A percentile compares a stretch with the other conserved stretches of the same genome.
phyloP scores from a whole-genome alignment of 2,113 vertebrate species.

The Cromileptes altivelis region DNA sequence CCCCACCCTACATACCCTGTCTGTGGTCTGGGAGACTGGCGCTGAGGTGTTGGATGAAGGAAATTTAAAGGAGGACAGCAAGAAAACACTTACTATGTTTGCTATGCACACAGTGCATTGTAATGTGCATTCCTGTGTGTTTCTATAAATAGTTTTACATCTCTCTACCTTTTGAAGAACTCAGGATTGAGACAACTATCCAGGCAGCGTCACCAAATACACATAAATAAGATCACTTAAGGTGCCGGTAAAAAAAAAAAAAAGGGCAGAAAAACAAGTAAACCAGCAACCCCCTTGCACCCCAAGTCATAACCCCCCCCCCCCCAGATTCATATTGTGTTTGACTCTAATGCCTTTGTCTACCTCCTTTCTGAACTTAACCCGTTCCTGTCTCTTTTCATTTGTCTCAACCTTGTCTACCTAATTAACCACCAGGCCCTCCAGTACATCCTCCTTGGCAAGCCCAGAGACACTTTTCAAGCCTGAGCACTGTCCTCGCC shows the following conservation, averaged over 20 bases:
- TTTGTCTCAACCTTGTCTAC: constrained; percentile 48
- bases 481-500: constrained; percentile 52
- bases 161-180: neutral
- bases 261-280: constrained; percentile 5
- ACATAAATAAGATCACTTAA: constrained; percentile 31
- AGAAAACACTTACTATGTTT: neutral
- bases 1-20: constrained; percentile 4
- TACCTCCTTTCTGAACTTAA: constrained; percentile 41
- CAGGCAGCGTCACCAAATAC: constrained; percentile 27
- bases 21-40: constrained; percentile 63
- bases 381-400: constrained; percentile 48
- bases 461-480: constrained; percentile 58
- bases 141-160: constrained; percentile 16
- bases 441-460: constrained; percentile 40
- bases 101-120: too few relatives aligned
- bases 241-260: neutral
- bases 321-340: constrained; percentile 41
- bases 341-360: constrained; percentile 62
- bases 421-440: constrained; percentile 67
- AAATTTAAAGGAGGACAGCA: constrained; percentile 48
- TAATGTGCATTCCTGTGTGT: neutral
- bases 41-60: constrained; percentile 74
- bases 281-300: neutral
- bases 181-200: constrained; percentile 16
- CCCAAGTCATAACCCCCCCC: constrained; percentile 37